These are phyloP conservation scores for Steinernema khuongi DNA, from an alignment of 1,140 invertebrate species.

Conservation along the genomic window DNA sequence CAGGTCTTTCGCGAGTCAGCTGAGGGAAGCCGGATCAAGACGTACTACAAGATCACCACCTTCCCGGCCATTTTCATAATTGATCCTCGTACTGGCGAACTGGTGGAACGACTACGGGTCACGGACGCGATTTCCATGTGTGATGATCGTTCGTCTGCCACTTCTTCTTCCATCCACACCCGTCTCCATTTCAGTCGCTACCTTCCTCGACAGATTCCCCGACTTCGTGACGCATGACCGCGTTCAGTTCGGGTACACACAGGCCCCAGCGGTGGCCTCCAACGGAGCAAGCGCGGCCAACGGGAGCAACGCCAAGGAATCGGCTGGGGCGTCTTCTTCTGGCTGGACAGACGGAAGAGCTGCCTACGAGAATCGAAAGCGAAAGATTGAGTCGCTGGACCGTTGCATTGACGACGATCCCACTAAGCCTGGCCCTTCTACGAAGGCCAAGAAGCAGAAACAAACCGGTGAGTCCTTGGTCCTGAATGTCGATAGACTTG, in stretches of 20 bases:
- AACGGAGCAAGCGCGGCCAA: neutral
- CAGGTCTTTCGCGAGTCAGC: conserved; percentile 70
- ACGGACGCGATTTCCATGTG: conserved; percentile 63
- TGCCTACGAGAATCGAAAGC: too few relatives aligned
- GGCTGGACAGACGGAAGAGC: too few relatives aligned
- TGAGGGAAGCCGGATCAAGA: conserved; percentile 69
- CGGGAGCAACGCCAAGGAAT: neutral
- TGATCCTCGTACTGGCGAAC: conserved; percentile 70
- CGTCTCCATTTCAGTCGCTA: conserved; percentile 37
- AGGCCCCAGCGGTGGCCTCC: neutral
- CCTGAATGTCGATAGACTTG: neutral
- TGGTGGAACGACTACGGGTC: conserved; percentile 43
- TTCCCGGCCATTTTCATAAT: conserved; percentile 72
- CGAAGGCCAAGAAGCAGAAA: neutral
- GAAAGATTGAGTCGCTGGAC: neutral
- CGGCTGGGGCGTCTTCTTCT: too few relatives aligned
- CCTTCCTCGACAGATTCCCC: conserved; percentile 47
- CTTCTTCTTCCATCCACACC: neutral
- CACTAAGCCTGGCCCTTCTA: neutral
- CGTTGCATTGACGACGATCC: neutral
- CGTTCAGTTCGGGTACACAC: conserved; percentile 17
- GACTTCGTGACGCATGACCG: conserved; percentile 45
- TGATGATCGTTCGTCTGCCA: conserved; percentile 59
- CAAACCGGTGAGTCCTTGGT: neutral
- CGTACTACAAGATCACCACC: conserved; percentile 69